Conservation (phyloP, 2,797 vertebrate genomes). For the Microchirus variegatus region DNA sequence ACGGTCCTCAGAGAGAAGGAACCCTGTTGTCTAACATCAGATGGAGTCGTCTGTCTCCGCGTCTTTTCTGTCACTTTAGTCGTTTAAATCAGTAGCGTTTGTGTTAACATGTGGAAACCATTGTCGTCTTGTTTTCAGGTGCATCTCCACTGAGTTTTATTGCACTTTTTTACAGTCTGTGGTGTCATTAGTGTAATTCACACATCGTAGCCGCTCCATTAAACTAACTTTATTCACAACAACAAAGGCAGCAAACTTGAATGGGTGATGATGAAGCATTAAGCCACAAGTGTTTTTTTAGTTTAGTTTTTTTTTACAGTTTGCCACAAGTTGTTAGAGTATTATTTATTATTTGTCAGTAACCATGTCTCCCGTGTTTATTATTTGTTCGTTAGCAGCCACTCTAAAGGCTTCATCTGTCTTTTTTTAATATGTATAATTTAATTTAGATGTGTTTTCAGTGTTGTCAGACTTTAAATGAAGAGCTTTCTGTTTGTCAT, state of each 20-base stretch:
- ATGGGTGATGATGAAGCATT: constrained; percentile 24
- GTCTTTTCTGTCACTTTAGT: neutral
- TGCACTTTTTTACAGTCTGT: constrained; percentile 13
- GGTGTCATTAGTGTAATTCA: constrained; percentile 25
- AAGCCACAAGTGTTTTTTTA: constrained; percentile 3
- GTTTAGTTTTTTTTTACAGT: neutral
- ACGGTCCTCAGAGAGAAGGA: constrained; percentile 65
- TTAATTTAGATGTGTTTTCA: constrained; percentile 1
- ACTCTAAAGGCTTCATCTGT: neutral
- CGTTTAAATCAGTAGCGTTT: constrained; percentile 4
- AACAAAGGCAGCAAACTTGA: constrained; percentile 3
- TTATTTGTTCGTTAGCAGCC: too few relatives aligned
- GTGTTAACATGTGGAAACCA: neutral
- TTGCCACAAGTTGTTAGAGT: neutral
- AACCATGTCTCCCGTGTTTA: too few relatives aligned
- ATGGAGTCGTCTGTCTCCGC: constrained; percentile 5
- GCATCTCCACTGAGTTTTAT: constrained; percentile 15
- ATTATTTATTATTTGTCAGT: neutral
- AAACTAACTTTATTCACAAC: constrained; percentile 15
- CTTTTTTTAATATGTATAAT: neutral
- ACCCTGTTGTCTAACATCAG: constrained; percentile 45
- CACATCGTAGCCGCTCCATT: constrained; percentile 1
- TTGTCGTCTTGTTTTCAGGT: constrained; percentile 19
- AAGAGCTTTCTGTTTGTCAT: constrained; percentile 24
- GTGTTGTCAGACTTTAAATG: constrained; percentile 11